Evolutionary conservation across 1,140 invertebrate species (phyloP).

Genomic region (Lanistes nyassanus): DNA sequence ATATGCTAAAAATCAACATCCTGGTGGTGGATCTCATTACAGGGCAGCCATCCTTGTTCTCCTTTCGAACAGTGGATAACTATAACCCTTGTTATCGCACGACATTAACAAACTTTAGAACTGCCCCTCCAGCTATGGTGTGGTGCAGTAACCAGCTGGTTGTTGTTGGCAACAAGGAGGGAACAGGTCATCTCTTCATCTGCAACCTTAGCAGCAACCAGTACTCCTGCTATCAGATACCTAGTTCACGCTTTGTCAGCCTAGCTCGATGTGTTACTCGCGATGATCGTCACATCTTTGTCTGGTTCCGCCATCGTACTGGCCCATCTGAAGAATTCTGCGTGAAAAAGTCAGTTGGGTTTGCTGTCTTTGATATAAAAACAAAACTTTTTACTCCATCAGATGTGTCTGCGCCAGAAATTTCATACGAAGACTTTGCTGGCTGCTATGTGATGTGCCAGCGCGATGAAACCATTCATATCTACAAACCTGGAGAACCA

Average conservation of each 20-base stretch:
- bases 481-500: conserved; percentile 61
- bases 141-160: conserved; percentile 57
- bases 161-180: conserved; percentile 61
- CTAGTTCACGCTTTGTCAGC: conserved; percentile 60
- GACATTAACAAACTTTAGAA: conserved; percentile 58
- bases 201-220: conserved; percentile 58
- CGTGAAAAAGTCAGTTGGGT: conserved; percentile 62
- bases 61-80: conserved; percentile 58
- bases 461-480: conserved; percentile 55
- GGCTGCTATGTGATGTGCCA: conserved; percentile 55
- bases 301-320: conserved; percentile 62
- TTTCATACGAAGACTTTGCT: conserved; percentile 61
- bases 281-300: conserved; percentile 55
- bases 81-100: conserved; percentile 62
- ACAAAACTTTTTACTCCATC: conserved; percentile 55
- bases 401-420: conserved; percentile 57
- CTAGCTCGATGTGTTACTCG: conserved; percentile 56
- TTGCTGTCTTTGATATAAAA: conserved; percentile 63
- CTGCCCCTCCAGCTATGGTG: conserved; percentile 59
- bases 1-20: conserved; percentile 62
- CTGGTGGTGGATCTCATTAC: conserved; percentile 56
- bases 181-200: conserved; percentile 60
- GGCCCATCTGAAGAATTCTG: conserved; percentile 64
- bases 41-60: conserved; percentile 52
- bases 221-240: conserved; percentile 62